Base-by-base conservation (phyloP, 30 jellyfish, hydroid and myxozoan genomes). In the Aurelia aurita region DNA sequence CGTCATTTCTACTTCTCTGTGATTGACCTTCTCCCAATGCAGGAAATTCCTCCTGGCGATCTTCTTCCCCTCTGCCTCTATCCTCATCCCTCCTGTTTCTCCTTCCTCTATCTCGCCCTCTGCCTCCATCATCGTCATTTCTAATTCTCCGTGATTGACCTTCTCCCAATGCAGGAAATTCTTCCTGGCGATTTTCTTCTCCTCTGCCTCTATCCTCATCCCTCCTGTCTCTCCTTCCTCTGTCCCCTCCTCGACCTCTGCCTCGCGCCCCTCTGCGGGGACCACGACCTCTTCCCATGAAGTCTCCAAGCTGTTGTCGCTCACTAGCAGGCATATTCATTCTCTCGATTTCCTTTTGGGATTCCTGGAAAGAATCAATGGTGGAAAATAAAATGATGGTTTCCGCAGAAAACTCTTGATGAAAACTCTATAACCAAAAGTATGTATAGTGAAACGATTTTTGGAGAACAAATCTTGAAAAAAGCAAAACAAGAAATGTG, bases 191-290 rank as follows among this genome's bases (percentile, higher is more conserved):
- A 26, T 47, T 45, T 55, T 62, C 73, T 26, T 51, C 57, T 21
- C 60, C 54, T 34, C 57, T 20, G 15, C 12, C 75, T 23, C 22
- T 67, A 13, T 12, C 22, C 20, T n/a, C 58, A 22, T 39, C 78
- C 27, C 19, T 57, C 64, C n/a, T 15, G n/a, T 69, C 70, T 21
- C 74, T 35, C 49, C 49, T 39, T 32, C 86, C 77, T 26, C 74
- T 86, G 18, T 58, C 77, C 27, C 39, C 85, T 26, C 75, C 46
- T 28, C 83, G 44, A 16, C 82, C 67, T 18, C 92, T 63, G 27
- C 74, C 71, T 31, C 77, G 67, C 34, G 79, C 45, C 11, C 96
- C 96, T 47, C 96, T 74, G 22, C 80, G 58, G 26, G 53, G 44
- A 44, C 83, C 58, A 64, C 85, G 45, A 9, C 80, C 60, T 28